These are phyloP conservation scores for Drosophila niveifrons DNA, from an alignment of 2,888 invertebrate species.

Conservation along the genomic window DNA sequence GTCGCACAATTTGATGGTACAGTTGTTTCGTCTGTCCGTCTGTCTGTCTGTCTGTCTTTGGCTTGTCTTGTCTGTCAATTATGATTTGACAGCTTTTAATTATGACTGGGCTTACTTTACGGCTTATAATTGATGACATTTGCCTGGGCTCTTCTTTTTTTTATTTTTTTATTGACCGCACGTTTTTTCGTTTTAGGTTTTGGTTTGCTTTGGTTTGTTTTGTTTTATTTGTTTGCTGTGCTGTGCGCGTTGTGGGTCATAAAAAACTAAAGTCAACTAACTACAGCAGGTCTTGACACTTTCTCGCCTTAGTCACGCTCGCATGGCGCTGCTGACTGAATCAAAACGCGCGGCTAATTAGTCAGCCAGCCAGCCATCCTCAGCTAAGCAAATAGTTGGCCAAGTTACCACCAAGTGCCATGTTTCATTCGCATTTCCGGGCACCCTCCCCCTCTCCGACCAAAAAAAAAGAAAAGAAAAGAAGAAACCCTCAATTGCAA, in stretches of 20 bases:
- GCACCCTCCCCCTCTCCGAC: too few species aligned
- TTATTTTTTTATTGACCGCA: constrained; percentile 6
- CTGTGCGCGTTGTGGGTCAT: constrained; percentile 33
- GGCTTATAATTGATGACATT: constrained; percentile 71
- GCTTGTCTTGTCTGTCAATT: constrained; percentile 58
- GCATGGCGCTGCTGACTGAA: constrained; percentile 28
- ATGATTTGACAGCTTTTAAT: constrained; percentile 77
- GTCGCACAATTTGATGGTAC: constrained; percentile 5
- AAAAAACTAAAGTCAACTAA: constrained; percentile 20
- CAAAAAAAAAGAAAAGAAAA: neutral
- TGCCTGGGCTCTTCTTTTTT: constrained; percentile 32
- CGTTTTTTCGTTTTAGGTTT: constrained; percentile 24
- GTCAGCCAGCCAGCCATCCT: constrained; percentile 2
- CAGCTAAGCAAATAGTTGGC: constrained; percentile 11
- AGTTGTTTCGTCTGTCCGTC: constrained; percentile 23
- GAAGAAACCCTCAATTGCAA: neutral
- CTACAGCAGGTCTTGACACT: constrained; percentile 61
- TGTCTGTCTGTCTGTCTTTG: constrained; percentile 8
- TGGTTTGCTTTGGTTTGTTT: constrained; percentile 20
- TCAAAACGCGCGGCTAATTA: constrained; percentile 48
- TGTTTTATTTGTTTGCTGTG: constrained; percentile 17
- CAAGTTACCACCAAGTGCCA: constrained; percentile 17
- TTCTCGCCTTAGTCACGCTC: constrained; percentile 69
- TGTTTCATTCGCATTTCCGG: constrained; percentile 36
- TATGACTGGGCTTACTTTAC: constrained; percentile 54